A percentile compares a stretch with the other conserved stretches of the same genome.
Conservation (phyloP, 2,888 invertebrate genomes). For the Pardosa pseudoannulata region DNA sequence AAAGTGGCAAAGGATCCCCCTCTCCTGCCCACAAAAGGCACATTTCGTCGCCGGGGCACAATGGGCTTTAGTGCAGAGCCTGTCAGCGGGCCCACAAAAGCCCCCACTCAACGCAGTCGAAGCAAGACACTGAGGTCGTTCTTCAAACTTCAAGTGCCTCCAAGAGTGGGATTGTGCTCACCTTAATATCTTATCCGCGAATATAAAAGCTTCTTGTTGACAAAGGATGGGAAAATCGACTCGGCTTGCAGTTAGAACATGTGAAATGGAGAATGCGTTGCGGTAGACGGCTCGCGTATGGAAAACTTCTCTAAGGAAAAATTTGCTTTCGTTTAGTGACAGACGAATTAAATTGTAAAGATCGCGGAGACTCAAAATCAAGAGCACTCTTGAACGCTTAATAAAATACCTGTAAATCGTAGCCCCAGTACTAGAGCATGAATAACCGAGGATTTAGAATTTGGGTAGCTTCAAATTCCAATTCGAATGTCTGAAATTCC, state of each 20-base stretch:
- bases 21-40: constrained; percentile 34
- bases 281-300: background rate
- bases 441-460: no score
- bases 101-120: constrained; percentile 59
- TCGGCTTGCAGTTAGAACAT: background rate
- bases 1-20: constrained; percentile 25
- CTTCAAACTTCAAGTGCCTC: constrained; percentile 58
- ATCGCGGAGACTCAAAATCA: background rate
- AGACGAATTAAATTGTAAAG: background rate
- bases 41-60: constrained; percentile 31
- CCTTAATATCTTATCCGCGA: constrained; percentile 51
- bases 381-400: background rate
- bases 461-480: no score
- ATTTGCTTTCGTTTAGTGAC: background rate
- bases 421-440: no score
- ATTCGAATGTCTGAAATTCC: no score
- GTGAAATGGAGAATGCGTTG: background rate
- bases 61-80: constrained; percentile 44
- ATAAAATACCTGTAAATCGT: background rate
- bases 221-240: constrained; percentile 31
- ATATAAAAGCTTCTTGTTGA: constrained; percentile 6
- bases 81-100: constrained; percentile 62
- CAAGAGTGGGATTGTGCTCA: constrained; percentile 36
- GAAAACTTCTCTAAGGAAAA: background rate
- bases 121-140: constrained; percentile 54